phyloP scores from a whole-genome alignment of 2,113 vertebrate genomes.

The Talpa occidentalis region DNA sequence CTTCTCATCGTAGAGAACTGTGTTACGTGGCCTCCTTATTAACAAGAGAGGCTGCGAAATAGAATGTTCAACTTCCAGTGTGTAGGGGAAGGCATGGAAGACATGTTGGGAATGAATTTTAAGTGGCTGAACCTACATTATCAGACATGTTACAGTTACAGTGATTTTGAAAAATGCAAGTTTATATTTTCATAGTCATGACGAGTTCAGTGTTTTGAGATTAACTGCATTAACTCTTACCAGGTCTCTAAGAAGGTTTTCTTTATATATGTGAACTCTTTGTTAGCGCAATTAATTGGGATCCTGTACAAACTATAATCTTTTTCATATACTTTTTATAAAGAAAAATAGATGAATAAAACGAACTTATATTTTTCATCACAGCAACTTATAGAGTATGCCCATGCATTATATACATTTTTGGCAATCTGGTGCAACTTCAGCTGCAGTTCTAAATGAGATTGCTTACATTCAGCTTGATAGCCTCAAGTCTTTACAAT shows the following conservation, averaged over 20 bases:
- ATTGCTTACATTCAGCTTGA: not conserved
- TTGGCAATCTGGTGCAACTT: not conserved
- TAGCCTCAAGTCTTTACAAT: not conserved
- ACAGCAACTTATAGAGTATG: not conserved
- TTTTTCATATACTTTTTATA: slow-evolving; percentile 42
- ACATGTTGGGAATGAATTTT: slow-evolving; percentile 5
- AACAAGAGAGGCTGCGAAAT: not conserved
- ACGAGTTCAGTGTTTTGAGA: not conserved
- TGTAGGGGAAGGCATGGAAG: not conserved
- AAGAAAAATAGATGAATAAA: slow-evolving; percentile 27
- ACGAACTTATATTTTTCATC: not conserved
- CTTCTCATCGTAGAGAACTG: not conserved
- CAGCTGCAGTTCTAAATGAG: not conserved
- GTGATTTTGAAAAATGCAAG: not conserved
- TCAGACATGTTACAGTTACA: not conserved
- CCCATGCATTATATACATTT: not conserved
- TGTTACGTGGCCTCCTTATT: not conserved
- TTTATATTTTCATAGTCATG: slow-evolving; percentile 5
- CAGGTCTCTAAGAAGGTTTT: not conserved
- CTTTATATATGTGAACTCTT: slow-evolving; percentile 2
- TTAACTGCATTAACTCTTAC: not conserved
- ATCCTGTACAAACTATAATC: slow-evolving; percentile 6
- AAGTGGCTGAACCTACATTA: not conserved
- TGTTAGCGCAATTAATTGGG: not conserved
- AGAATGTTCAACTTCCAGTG: not conserved